phyloP scores from a whole-genome alignment of 1,140 invertebrate genomes.

The Dinothrombium tinctorium region DNA sequence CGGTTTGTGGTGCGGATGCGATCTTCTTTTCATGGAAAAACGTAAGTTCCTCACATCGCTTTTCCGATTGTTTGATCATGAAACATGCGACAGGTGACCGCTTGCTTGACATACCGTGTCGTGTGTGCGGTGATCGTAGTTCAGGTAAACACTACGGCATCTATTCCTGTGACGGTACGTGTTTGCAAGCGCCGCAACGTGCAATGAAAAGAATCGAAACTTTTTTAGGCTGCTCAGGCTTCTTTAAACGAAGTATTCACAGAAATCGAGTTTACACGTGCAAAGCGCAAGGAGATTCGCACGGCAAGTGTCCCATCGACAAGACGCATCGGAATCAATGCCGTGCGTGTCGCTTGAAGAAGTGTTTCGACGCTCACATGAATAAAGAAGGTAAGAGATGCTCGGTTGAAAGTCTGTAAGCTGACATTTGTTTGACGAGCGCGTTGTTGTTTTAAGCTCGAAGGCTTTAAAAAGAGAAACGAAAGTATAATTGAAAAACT shows the following conservation, averaged over 20 bases:
- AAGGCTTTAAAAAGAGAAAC: too few relatives aligned
- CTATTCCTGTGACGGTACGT: conserved; percentile 84
- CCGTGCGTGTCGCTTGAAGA: conserved; percentile 75
- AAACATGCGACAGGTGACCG: conserved; percentile 39
- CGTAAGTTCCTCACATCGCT: neutral
- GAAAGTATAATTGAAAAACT: too few relatives aligned
- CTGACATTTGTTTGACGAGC: too few relatives aligned
- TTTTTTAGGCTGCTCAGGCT: conserved; percentile 64
- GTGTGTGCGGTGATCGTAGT: conserved; percentile 84
- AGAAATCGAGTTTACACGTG: conserved; percentile 84
- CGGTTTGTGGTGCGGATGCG: too few relatives aligned
- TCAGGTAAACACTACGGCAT: conserved; percentile 93
- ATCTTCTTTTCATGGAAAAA: neutral
- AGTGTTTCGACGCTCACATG: conserved; percentile 92
- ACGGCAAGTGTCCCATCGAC: conserved; percentile 80
- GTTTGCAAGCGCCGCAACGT: too few relatives aligned
- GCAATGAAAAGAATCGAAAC: neutral
- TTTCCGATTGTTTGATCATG: neutral
- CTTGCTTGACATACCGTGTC: conserved; percentile 79
- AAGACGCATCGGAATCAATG: conserved; percentile 94
- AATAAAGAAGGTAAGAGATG: conserved; percentile 85
- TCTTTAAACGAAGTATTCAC: conserved; percentile 91
- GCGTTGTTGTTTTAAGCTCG: too few relatives aligned
- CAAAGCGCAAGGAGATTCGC: conserved; percentile 73
- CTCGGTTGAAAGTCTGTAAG: too few relatives aligned